Base-by-base conservation (phyloP, 2,888 invertebrate species). In the Eucriotettix oculatus region DNA sequence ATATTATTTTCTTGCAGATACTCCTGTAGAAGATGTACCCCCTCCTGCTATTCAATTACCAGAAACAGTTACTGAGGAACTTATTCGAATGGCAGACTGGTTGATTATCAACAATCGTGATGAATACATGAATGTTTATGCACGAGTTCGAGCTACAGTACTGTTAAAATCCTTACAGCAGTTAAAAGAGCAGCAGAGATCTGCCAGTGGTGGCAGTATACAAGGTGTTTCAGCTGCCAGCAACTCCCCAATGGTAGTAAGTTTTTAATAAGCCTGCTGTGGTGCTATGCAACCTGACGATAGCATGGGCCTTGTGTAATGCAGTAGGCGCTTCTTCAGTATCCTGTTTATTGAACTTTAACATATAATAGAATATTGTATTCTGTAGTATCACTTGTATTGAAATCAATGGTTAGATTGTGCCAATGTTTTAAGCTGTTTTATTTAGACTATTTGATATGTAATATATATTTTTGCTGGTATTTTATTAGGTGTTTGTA, bases 61-160 rank as follows among this genome's bases (percentile, higher is more conserved):
- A 0, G 84, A 85, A 67, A 80, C 79, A 66, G 81, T 84, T 1
- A 74, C 85, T 58, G 81, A 82, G 59, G 85, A 88, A 66, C 76
- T 95, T 68, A 81, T 85, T 10, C 83, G 83, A 59, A 89, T 95
- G 61, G 86, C 93, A 0, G 81, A 80, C 56, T 96, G 96, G 96
- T 78, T 96, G 40, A 84, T 90, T 66, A 84, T 83, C 63, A 83
- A 89, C 70, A 79, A 83, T 62, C 78, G 85, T 52, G 81, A 83
- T 64, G 86, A 86, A 68, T 88, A 85, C 68, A 81, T 86, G 64
- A 83, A 85, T 66, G 84, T 87, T 17, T 90, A 88, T 71, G 83
- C 86, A 3, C 79, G 80, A 56, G 82, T 87, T 16, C 75, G 94
- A 10, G 88, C 90, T 0, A 83, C 84, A 14, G 85, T 89, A 17